Percentiles rank a stretch among this genome's conserved stretches.
Conservation (phyloP, 2,113 vertebrate species). For the Coryphaenoides rupestris region DNA sequence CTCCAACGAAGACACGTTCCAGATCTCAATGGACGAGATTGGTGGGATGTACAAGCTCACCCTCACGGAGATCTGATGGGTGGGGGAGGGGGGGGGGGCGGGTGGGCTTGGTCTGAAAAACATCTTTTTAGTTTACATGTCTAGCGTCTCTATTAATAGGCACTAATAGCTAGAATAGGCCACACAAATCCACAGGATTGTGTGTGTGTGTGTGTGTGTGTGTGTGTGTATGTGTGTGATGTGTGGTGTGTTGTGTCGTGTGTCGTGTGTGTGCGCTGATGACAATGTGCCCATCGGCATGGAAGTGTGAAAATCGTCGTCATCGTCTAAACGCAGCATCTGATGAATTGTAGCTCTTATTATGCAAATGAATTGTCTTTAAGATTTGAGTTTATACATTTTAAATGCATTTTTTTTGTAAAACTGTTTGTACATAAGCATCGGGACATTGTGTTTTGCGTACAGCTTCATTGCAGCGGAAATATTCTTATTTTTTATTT, state of each 20-base stretch:
- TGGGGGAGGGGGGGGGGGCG: neutral
- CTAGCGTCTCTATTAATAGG: slow-evolving; percentile 3
- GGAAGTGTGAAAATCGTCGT: too few relatives aligned
- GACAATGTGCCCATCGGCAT: too few relatives aligned
- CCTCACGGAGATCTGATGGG: slow-evolving; percentile 89
- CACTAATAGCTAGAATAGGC: slow-evolving; percentile 23
- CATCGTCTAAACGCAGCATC: slow-evolving; percentile 21
- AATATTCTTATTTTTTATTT: slow-evolving; percentile 24
- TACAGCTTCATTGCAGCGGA: slow-evolving; percentile 23
- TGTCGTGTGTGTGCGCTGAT: too few relatives aligned
- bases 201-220: too few relatives aligned
- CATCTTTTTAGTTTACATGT: slow-evolving; percentile 64
- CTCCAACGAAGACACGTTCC: slow-evolving; percentile 98
- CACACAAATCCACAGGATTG: neutral
- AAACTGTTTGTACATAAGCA: slow-evolving; percentile 17
- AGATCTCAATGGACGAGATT: slow-evolving; percentile 89
- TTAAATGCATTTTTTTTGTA: slow-evolving; percentile 10
- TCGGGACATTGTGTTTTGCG: slow-evolving; percentile 29
- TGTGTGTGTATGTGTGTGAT: too few relatives aligned
- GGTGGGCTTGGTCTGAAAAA: neutral
- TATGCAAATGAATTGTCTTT: slow-evolving; percentile 15
- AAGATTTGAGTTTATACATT: slow-evolving; percentile 39
- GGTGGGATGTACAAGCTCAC: slow-evolving; percentile 90
- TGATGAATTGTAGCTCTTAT: slow-evolving; percentile 51
- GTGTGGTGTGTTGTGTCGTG: too few relatives aligned